A percentile compares a stretch with the other conserved stretches of the same genome.
Conservation (phyloP, 2,888 invertebrate species). For the Lasioglossum marginatum region DNA sequence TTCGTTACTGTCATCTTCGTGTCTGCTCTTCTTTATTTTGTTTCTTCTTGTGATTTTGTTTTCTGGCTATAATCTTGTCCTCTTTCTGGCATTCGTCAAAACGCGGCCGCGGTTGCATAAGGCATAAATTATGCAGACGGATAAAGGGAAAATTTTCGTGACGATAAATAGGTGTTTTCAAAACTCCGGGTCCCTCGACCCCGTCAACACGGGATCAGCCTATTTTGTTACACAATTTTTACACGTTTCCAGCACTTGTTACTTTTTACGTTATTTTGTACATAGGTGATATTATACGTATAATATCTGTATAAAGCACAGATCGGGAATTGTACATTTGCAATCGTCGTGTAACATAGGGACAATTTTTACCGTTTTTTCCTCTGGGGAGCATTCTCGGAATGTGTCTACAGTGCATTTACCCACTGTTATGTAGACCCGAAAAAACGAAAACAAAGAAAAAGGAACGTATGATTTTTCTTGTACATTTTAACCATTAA, state of each 20-base stretch:
- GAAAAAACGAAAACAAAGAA: background rate
- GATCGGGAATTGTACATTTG: conserved; percentile 47
- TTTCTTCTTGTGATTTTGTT: background rate
- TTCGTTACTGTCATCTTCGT: conserved; percentile 1
- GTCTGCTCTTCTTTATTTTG: background rate
- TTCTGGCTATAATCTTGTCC: background rate
- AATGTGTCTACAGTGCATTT: conserved; percentile 64
- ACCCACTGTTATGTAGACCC: conserved; percentile 52
- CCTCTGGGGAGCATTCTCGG: conserved; percentile 44
- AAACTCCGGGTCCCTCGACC: background rate
- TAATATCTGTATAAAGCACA: conserved; percentile 38
- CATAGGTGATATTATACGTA: conserved; percentile 42
- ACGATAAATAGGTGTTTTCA: background rate
- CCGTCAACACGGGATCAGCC: conserved; percentile 21
- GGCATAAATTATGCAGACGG: background rate
- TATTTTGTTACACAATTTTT: conserved; percentile 55
- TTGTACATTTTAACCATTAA: conserved; percentile 37
- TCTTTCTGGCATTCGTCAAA: background rate
- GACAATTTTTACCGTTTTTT: conserved; percentile 37
- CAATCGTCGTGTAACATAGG: conserved; percentile 34
- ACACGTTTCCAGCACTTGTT: conserved; percentile 46
- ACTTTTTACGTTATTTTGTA: conserved; percentile 55
- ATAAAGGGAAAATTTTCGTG: background rate
- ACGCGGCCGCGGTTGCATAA: background rate
- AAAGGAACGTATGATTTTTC: conserved; percentile 40